Base-by-base conservation (phyloP, 2,797 vertebrate species). In the Muscicapa comitata region DNA sequence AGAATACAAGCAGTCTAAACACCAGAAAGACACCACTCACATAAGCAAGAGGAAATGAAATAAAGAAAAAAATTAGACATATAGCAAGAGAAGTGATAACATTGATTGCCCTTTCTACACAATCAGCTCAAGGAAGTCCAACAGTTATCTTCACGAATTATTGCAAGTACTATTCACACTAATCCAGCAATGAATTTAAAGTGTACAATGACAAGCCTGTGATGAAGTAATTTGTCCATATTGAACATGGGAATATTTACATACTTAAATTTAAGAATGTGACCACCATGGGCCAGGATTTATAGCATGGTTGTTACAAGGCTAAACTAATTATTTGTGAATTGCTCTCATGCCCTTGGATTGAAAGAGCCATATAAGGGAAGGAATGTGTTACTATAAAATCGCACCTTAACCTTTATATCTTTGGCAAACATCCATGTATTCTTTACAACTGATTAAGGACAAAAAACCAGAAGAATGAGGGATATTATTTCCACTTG, bases 291-390 rank as follows among this genome's bases (percentile, higher is more conserved):
- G 70, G 37, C 17, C 63, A 87, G 65, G 77, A 86, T 94, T 92
- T 91, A 95, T 72, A 83, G 79, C 76, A 70, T 23, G 58, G 66
- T 33, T 84, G 37, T 83, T 86, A 94, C 51, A 86, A 93, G 85
- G 85, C 85, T 96, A 93, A 96, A 95, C 85, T 91, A 94, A 95
- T 95, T 94, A 94, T 95, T 96, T 95, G 89, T 88, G 91, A 96
- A 93, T 91, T 96, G 84, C 87, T 96, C 68, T 83, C 84, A 77
- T 93, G 92, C 47, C 89, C 94, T 93, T 91, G 93, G 75, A 93
- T 59, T 71, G 75, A 92, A 93, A 93, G 78, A 72, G 53, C 84
- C 87, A 88, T 95, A 90, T 82, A 96, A 94, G 85, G 94, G 50
- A 93, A 97, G 78, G 81, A 95, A 96, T 94, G 85, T 83, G 78